Evolutionary conservation across 2,888 invertebrate species (phyloP).

Genomic region (Odontocolon sp.): DNA sequence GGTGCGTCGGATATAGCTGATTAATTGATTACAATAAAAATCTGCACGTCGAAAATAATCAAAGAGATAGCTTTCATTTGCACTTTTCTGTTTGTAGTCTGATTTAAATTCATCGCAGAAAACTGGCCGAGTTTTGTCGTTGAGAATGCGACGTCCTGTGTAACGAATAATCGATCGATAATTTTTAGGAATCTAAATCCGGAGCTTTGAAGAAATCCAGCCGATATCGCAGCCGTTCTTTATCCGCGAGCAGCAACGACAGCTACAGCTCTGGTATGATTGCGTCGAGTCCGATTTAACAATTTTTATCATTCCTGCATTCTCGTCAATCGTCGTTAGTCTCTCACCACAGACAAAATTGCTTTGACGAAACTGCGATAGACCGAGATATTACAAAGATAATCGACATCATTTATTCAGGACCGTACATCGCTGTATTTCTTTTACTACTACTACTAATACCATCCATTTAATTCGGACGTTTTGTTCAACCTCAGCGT

Average conservation of each 20-base stretch:
- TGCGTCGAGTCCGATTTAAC: too few relatives aligned
- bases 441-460: too few relatives aligned
- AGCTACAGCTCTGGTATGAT: constrained; percentile 95
- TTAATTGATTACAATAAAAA: constrained; percentile 24
- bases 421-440: constrained; percentile 59
- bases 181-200: constrained; percentile 84
- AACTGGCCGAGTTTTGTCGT: too few relatives aligned
- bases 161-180: constrained; percentile 23
- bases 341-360: too few relatives aligned
- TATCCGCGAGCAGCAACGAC: constrained; percentile 97
- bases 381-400: background rate
- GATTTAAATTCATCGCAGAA: constrained; percentile 73
- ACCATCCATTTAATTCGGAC: constrained; percentile 65
- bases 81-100: constrained; percentile 75
- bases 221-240: constrained; percentile 93
- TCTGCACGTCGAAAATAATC: constrained; percentile 53
- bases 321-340: too few relatives aligned
- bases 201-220: constrained; percentile 93
- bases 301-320: background rate
- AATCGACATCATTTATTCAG: constrained; percentile 46
- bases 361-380: too few relatives aligned
- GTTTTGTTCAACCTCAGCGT: constrained; percentile 72
- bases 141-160: too few relatives aligned
- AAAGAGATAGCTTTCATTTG: constrained; percentile 73
- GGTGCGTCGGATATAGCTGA: constrained; percentile 5